A percentile compares a stretch with the other conserved stretches of the same genome.
phyloP scores from a whole-genome alignment of 2,797 vertebrate species.

The Esox lucius region DNA sequence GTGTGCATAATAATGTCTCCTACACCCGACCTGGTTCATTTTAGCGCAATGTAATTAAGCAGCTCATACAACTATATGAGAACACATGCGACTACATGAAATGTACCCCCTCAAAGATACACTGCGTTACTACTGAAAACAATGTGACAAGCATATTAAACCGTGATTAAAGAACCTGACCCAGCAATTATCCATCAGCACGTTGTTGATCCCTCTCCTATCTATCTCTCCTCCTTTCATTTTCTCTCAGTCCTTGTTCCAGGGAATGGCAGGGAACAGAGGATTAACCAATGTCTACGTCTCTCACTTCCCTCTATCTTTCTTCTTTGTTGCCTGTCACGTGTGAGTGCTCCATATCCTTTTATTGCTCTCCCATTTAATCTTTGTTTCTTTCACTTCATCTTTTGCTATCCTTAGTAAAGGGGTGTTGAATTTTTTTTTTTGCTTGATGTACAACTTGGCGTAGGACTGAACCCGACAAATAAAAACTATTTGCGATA shows the following conservation, averaged over 20 bases:
- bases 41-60: background rate
- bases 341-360: slow-evolving; percentile 32
- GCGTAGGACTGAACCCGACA: background rate
- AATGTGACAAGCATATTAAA: slow-evolving; percentile 49
- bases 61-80: too few relatives aligned
- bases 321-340: slow-evolving; percentile 62
- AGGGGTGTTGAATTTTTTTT: slow-evolving; percentile 45
- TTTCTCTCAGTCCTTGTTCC: background rate
- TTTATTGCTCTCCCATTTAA: slow-evolving; percentile 27
- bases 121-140: slow-evolving; percentile 50
- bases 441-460: background rate
- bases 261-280: background rate
- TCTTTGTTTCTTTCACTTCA: slow-evolving; percentile 17
- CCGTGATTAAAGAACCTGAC: slow-evolving; percentile 63
- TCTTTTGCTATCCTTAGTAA: slow-evolving; percentile 51
- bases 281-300: background rate
- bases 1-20: slow-evolving; percentile 63
- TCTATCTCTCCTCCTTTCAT: background rate
- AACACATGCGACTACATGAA: slow-evolving; percentile 20
- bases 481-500: too few relatives aligned
- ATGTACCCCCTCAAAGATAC: slow-evolving; percentile 27
- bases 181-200: slow-evolving; percentile 59
- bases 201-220: slow-evolving; percentile 49
- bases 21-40: background rate
- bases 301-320: slow-evolving; percentile 46